Base-by-base conservation (phyloP, 2,797 vertebrate species). In the Kryptolebias ocellatus region DNA sequence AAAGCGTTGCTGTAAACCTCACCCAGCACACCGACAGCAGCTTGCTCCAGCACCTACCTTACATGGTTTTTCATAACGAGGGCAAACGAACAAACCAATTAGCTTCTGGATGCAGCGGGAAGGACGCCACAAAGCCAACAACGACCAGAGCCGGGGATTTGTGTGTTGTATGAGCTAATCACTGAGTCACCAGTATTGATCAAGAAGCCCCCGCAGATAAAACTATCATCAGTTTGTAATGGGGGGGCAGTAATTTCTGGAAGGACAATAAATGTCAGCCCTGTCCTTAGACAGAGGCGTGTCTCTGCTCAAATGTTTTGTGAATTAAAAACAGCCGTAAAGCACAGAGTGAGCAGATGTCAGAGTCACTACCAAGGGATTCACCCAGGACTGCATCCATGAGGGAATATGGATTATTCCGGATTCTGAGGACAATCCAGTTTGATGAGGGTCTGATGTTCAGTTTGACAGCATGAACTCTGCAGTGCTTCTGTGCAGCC, bases 351-450 rank as follows among this genome's bases (percentile, higher is more conserved):
- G 39, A 75, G 46, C 18, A 68, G 60, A 70, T 51, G 29, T 8
- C 12, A 44, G 16, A 44, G 47, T 27, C 27, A 51, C 55, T 15
- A 58, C 5, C 31, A 50, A 70, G 12, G 9, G 50, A 67, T 45
- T 65, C 34, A 42, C 14, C 0, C 39, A 24, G 45, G 28, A 69
- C 6, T n/a, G 47, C 10, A 53, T 88, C 80, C 81, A n/a, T 29
- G 28, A 24, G 20, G 20, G 20, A 24, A 24, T 24, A 11, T 83
- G 84, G 89, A 83, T 78, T 52, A 87, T 86, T 70, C 42, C 57
- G 46, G 44, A 17, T 24, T 66, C 51, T 59, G 58, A 77, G 70
- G 76, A 83, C 76, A 81, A 82, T 83, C 67, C 72, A 84, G 85
- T 83, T 85, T 76, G 34, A 53, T 52, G 76, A 70, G 60, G 39